Evolutionary conservation across 2,888 invertebrate species (phyloP), one percentile per base, ranked within the genome.

Genomic region (Drosophila nr. fundita): DNA sequence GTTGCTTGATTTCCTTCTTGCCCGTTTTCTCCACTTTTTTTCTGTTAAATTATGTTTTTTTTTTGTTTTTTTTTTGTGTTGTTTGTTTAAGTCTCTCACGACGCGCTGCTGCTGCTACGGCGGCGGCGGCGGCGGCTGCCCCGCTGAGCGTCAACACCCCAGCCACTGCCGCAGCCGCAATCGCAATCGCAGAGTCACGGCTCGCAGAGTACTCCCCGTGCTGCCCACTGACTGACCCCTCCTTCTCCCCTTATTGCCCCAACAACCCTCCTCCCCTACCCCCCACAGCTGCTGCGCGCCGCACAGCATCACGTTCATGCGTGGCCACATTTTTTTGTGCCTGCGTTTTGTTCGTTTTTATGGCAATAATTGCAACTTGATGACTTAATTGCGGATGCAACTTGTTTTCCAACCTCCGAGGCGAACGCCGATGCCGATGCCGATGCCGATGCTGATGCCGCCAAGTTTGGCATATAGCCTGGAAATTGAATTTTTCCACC

Each of bases 281-380:
- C 62, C 45, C 55, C 2, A 8, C 45, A 15, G 45, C 45, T 45
- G 45, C 45, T 45, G 30, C 57, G 55, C 13, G 13, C 50, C 34
- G 21, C 57, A 52, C 87, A 90, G 90, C 90, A 81, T 90, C 85
- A 86, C 90, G 85, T 90, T 90, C 85, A 86, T 87, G 87, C 87
- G 87, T 87, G 87, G 90, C 87, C 90, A 90, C 85, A 90, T 78
- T 89, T 84, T 87, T 78, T 77, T 65, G 32, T 50, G 73, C 65
- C 82, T 90, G 91, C 90, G 83, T 90, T 86, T 86, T 90, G 90
- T 86, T 90, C 85, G 90, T 86, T 87, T 87, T 87, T 90, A 91
- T 91, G 90, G 87, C 87, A 91, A 87, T 87, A 87, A 87, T 87
- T 87, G 87, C 87, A 87, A 87, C 81, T 87, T 87, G 87, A 87